Base-by-base conservation (phyloP, 2,113 vertebrate species). In the Rhipidura dahli region DNA sequence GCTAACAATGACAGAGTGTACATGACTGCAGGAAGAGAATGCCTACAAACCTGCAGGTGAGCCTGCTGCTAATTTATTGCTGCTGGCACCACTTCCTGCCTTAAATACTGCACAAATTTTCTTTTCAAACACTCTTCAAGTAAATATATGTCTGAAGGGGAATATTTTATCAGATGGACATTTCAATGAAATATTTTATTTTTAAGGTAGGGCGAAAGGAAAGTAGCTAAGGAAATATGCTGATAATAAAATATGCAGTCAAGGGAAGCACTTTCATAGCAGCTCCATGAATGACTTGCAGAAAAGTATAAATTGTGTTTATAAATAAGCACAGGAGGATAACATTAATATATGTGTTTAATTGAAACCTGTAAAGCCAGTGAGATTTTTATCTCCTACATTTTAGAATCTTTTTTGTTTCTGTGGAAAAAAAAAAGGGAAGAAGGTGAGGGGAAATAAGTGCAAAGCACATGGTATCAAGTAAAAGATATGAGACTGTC, bases 201-300 rank as follows among this genome's bases (percentile, higher is more conserved):
- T 96, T 92, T 96, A 94, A 97, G 60, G 70, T 78, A 69, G 69
- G 72, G 94, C 13, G 3, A 96, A 94, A 72, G 68, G 81, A 96
- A 97, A 96, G 53, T 93, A 95, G 94, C 84, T 95, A 91, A 97
- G 96, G 87, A 98, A 98, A 98, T 96, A 97, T 65, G 57, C 50
- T 71, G 70, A 63, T 84, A 89, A 95, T 97, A 97, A 97, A 98
- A 96, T 79, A 94, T 22, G 26, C 31, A 89, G 86, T 80, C 79
- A 94, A 87, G 26, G 24, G 44, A 96, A 95, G 85, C 42, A 76
- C 45, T 88, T 95, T 69, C 61, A 87, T 83, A 95, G 76, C 81
- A 92, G 49, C 56, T 60, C 39, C 44, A 66, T 86, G 91, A 94
- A 95, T 71, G 76, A 81, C 68, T 86, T 87, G n/a, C 49, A 83